A percentile compares a stretch with the other conserved stretches of the same genome.
Conservation (phyloP, 2,888 invertebrate species). For the Agrochola litura region DNA sequence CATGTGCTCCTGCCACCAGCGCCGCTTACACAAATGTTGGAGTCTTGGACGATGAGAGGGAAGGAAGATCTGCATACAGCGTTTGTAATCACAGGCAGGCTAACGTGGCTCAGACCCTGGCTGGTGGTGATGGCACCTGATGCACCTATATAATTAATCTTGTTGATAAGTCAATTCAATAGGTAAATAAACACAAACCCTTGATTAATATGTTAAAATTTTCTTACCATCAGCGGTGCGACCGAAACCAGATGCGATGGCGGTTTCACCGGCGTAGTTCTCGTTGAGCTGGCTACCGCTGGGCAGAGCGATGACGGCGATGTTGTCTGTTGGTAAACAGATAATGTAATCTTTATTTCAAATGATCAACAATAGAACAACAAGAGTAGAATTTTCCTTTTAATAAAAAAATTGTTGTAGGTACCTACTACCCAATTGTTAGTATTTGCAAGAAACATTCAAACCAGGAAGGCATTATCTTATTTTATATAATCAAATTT, state of each 20-base stretch:
- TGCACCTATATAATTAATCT: conserved; percentile 11
- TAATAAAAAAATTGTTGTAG: not conserved
- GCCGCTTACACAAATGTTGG: conserved; percentile 74
- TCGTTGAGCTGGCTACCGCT: conserved; percentile 67
- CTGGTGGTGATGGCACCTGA: not conserved
- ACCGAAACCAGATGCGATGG: conserved; percentile 80
- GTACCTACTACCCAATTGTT: not conserved
- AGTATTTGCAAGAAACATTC: not conserved
- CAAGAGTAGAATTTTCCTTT: accelerated
- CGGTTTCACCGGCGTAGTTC: conserved; percentile 69
- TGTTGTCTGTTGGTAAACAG: conserved; percentile 58
- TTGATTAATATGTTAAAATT: not conserved
- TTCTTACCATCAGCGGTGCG: conserved; percentile 68
- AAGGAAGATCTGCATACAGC: not conserved
- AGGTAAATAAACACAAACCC: not conserved
- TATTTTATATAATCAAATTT: not conserved
- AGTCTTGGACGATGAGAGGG: conserved; percentile 58
- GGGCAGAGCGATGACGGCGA: conserved; percentile 70
- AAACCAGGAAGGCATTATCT: not conserved
- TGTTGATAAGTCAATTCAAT: not conserved
- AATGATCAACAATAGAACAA: not conserved
- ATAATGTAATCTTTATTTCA: not conserved
- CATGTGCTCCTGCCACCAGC: conserved; percentile 68
- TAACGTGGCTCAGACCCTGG: conserved; percentile 33
- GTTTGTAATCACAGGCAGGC: conserved; percentile 32